Conservation (phyloP, 30 jellyfish, hydroid and myxozoan genomes). For the Nemopilema nomurai region DNA sequence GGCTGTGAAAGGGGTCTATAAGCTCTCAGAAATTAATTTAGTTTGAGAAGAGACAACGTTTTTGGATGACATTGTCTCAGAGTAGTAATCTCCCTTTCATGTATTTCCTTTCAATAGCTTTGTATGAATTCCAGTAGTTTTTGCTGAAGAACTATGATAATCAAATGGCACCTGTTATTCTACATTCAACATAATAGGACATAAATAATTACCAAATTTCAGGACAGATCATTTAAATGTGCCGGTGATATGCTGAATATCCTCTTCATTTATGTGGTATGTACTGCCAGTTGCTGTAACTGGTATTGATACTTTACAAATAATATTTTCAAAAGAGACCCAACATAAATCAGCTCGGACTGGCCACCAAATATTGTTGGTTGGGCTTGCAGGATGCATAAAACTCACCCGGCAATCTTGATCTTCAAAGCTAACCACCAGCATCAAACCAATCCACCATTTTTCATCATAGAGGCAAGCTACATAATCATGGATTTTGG, state of each 20-base stretch:
- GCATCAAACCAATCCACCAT: not conserved
- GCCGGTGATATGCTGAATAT: not conserved
- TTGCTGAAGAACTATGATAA: not conserved
- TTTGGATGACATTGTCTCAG: not conserved
- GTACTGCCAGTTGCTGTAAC: not conserved
- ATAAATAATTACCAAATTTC: not conserved
- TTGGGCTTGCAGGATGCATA: not conserved
- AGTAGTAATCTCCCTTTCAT: not conserved
- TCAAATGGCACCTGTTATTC: not conserved
- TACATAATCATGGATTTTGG: not conserved
- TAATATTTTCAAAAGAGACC: not conserved
- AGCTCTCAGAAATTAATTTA: not conserved
- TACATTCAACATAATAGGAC: not conserved
- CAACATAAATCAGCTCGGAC: not conserved
- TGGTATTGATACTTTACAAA: not conserved
- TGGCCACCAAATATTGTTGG: not conserved
- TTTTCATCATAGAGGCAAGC: not conserved
- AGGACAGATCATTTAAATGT: not conserved
- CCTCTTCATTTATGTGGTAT: not conserved
- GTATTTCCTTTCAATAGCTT: not conserved
- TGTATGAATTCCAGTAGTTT: not conserved
- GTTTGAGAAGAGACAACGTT: not conserved
- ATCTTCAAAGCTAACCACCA: not conserved
- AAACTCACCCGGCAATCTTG: not conserved
- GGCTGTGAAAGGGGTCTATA: not conserved